phyloP scores from a whole-genome alignment of 2,113 vertebrate genomes.

The Sphyrna mokarran region DNA sequence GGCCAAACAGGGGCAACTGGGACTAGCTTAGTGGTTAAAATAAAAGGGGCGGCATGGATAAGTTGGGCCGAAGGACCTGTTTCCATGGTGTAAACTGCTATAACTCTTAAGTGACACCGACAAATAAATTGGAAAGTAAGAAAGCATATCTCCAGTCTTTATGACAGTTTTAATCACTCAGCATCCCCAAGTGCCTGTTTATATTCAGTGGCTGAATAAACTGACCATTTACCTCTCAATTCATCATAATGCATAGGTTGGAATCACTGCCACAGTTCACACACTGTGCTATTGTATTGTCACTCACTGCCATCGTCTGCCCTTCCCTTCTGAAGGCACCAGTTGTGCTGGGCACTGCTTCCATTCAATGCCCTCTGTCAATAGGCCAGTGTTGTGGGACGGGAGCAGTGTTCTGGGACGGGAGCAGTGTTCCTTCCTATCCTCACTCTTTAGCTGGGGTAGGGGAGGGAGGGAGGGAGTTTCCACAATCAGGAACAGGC shows the following conservation, averaged over 20 bases:
- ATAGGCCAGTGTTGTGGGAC: too few relatives aligned
- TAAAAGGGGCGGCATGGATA: too few relatives aligned
- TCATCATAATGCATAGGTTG: background rate
- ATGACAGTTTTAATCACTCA: background rate
- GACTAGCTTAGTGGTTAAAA: too few relatives aligned
- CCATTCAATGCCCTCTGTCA: background rate
- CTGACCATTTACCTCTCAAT: background rate
- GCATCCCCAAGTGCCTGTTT: background rate
- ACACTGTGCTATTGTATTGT: background rate
- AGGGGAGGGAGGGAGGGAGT: background rate
- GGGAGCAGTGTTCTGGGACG: too few relatives aligned
- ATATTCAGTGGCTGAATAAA: background rate
- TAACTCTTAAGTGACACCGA: background rate
- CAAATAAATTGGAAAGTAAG: background rate
- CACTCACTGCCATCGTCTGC: background rate
- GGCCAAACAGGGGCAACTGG: too few relatives aligned
- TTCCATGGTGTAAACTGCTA: too few relatives aligned
- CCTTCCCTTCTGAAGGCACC: background rate
- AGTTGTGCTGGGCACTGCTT: background rate
- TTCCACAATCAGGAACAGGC: background rate
- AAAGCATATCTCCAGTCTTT: background rate
- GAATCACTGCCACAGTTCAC: background rate
- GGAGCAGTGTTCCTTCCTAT: background rate
- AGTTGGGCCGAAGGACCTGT: too few relatives aligned
- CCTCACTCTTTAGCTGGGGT: background rate